Evolutionary conservation across 2,888 invertebrate species (phyloP), one percentile per base, ranked within the genome.

Genomic region (Drosophila borealis): DNA sequence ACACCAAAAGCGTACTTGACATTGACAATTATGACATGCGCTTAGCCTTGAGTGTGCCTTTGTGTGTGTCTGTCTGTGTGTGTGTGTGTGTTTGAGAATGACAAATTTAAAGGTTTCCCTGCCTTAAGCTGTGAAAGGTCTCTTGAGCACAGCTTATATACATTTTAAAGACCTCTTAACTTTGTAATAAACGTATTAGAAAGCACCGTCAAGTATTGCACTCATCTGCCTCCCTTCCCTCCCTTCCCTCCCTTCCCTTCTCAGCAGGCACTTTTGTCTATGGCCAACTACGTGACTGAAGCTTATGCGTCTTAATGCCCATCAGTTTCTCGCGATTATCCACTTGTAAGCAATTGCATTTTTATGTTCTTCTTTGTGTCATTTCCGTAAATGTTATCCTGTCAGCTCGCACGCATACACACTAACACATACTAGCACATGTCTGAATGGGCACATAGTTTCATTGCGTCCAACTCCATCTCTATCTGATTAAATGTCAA

Each of bases 11-110:
- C 62, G 66, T 50, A 74, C 71, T 77, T 81, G 81, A 66, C 81
- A 82, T 80, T 86, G 80, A 81, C 78, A 81, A 77, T 81, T 82
- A 70, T 82, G 81, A 86, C 77, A 74, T 68, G 67, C 70, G 67
- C 70, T 76, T 67, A 71, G 46, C 53, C 13, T 62, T 62, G 33
- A 61, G 53, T 60, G 3, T 9, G 13, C 34, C 13, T 42, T 1
- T 17, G 14, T 34, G 11, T 8, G 4, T 33, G 9, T 17, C 5
- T 33, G 2, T 45, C 10, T 25, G 44, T 36, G 10, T 44, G 14
- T 34, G 21, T 17, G 14, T 6, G 61, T 59, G 8, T 14, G 45
- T 37, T 9, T 14, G 36, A 37, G 4, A 17, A 49, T 63, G 66
- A 44, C 66, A 66, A 36, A 65, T 66, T 51, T 66, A 37, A 37